Conservation (phyloP, 2,113 vertebrate genomes). For the Isurus oxyrinchus region DNA sequence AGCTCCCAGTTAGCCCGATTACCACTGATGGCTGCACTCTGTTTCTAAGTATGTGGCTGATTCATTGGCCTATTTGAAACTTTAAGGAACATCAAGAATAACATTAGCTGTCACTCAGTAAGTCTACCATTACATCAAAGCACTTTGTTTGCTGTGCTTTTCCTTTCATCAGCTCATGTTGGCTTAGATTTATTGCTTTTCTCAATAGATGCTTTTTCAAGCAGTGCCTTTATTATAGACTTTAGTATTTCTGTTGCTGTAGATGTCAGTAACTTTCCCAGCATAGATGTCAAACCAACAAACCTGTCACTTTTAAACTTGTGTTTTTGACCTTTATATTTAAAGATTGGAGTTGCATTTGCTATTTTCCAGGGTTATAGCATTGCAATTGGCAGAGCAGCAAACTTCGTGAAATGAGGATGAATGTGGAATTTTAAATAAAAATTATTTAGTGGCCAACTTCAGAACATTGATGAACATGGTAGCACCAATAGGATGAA, state of each 20-base stretch:
- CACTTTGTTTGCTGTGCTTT: not conserved
- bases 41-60: not conserved
- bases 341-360: not conserved
- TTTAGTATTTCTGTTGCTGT: not conserved
- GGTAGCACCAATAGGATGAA: not conserved
- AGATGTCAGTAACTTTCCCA: not conserved
- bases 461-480: not conserved
- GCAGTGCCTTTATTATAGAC: not conserved
- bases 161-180: not conserved
- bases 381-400: not conserved
- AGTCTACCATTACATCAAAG: not conserved
- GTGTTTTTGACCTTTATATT: not conserved
- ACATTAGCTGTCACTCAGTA: not conserved
- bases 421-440: not conserved
- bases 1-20: not conserved
- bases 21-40: not conserved
- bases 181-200: not conserved
- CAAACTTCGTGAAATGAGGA: not conserved
- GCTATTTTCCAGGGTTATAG: not conserved
- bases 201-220: not conserved
- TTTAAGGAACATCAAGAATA: not conserved
- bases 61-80: not conserved
- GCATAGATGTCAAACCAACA: not conserved
- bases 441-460: not conserved
- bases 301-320: not conserved